Evolutionary conservation across 1,140 invertebrate species (phyloP), one percentile per base, ranked within the genome.

Genomic region (Scaptomyza hsui): DNA sequence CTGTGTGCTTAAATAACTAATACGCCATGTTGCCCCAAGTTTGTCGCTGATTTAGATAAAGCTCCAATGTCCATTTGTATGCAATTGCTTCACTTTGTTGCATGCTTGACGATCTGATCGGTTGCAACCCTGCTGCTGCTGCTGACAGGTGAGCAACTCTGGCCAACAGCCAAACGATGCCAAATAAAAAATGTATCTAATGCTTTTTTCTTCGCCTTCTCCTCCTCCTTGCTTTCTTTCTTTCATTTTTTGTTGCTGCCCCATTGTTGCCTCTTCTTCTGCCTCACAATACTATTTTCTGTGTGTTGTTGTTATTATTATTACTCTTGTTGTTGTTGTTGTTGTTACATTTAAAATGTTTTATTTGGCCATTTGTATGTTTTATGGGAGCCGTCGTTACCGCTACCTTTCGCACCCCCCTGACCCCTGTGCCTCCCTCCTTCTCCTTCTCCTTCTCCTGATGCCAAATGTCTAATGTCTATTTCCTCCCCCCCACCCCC

Each of bases 331-430:
- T 44, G 9, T 35, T 70, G 51, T 67, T 88, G 78, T 80, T 86
- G 81, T 82, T 86, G 82, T 68, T 88, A 89, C 82, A 88, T 88
- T 88, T 88, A 82, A 88, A 88, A 88, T 88, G 82, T 88, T 88
- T 88, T 88, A 88, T 88, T 88, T 88, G 82, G 82, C 82, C 82
- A 88, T 88, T 88, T 88, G 83, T 88, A 89, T 88, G 82, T 88
- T 88, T 88, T 88, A 88, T 88, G 82, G 82, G 68, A 82, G 67
- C 75, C 75, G 65, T 83, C 81, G 78, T 88, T 88, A 75, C 78
- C 75, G 57, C 61, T 63, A 59, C 71, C 59, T 24, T 55, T 16
- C n/a, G 4, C 41, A 51, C 24, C 19, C 51, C 39, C 24, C 21
- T 18, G 5, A 9, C 9, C 47, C 9, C 21, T 48, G 5, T 48